Evolutionary conservation across 2,113 vertebrate genomes (phyloP).

Genomic region (Triplophysa dalaica): DNA sequence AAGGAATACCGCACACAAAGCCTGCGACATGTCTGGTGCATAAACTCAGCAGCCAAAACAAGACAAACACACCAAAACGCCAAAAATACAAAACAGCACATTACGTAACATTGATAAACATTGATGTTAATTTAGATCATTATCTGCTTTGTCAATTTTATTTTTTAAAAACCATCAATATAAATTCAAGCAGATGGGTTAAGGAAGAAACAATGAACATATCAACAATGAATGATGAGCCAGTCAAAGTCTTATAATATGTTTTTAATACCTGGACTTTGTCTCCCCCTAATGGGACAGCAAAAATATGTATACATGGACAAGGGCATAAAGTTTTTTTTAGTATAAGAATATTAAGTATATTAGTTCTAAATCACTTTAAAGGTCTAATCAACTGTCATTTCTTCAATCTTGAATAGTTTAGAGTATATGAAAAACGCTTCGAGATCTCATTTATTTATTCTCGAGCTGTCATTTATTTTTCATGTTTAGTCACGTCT

Average conservation of each 20-base stretch:
- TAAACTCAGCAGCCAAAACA: background rate
- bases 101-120: background rate
- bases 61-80: conserved; percentile 7
- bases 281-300: conserved; percentile 21
- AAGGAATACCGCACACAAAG: background rate
- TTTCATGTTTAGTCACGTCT: too few species aligned
- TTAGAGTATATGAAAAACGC: too few species aligned
- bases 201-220: too few species aligned
- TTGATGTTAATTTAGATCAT: background rate
- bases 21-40: background rate
- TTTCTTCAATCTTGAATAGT: too few species aligned
- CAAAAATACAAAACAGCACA: background rate
- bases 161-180: background rate
- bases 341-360: background rate
- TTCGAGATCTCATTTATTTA: too few species aligned
- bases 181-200: background rate
- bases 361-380: too few species aligned
- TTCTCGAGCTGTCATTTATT: too few species aligned
- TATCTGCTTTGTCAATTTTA: background rate
- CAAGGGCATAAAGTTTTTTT: background rate
- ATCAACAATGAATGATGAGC: too few species aligned
- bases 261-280: background rate
- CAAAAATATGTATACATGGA: background rate
- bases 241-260: background rate
- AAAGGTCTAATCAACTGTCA: too few species aligned